phyloP scores from a whole-genome alignment of 2,113 vertebrate species.

The Anarrhichthys ocellatus region DNA sequence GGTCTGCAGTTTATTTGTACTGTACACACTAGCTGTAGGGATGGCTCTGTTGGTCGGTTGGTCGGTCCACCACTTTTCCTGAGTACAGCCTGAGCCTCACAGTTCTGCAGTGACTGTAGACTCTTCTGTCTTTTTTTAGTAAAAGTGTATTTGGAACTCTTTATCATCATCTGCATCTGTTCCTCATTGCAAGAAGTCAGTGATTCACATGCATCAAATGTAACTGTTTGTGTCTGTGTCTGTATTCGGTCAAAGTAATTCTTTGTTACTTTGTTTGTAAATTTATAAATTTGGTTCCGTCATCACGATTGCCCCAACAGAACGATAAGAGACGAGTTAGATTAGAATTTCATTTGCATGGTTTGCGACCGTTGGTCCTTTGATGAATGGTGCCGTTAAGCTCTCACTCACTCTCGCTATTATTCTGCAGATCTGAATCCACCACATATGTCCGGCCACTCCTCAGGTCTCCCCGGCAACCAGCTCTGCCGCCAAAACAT shows the following conservation, averaged over 20 bases:
- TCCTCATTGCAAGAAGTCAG: neutral
- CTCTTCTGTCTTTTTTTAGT: neutral
- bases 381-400: constrained; percentile 26
- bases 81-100: too few relatives aligned
- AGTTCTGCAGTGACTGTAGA: too few relatives aligned
- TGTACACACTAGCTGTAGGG: too few relatives aligned
- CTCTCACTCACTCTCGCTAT: constrained; percentile 3
- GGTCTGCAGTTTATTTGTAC: neutral
- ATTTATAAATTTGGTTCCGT: neutral
- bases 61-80: neutral
- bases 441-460: constrained; percentile 46
- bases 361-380: neutral
- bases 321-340: constrained; percentile 4
- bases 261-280: neutral
- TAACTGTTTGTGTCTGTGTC: neutral
- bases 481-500: constrained; percentile 12
- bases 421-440: constrained; percentile 41
- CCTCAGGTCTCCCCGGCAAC: constrained; percentile 40
- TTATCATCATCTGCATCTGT: neutral
- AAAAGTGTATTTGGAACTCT: neutral
- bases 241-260: constrained; percentile 1
- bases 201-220: neutral
- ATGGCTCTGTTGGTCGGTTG: neutral
- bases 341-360: constrained; percentile 1
- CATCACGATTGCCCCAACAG: neutral